These are phyloP conservation scores for Caenorhabditis elegans DNA, from an alignment of 1,140 invertebrate species.

Conservation along the genomic window DNA sequence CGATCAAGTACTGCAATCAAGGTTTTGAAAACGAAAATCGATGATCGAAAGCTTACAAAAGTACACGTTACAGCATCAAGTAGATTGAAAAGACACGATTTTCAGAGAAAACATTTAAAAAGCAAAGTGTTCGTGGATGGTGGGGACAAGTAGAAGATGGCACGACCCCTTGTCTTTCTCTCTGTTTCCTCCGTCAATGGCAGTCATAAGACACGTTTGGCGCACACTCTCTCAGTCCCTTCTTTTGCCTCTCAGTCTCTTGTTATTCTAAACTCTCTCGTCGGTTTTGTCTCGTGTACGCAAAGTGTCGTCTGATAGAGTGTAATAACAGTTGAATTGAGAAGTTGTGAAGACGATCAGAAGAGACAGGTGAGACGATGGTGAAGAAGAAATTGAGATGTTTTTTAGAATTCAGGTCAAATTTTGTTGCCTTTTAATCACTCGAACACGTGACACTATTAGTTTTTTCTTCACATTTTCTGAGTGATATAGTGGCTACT, in stretches of 20 bases:
- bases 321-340: not conserved
- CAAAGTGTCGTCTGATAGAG: conserved; percentile 14
- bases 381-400: too few relatives aligned
- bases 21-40: too few relatives aligned
- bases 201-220: conserved; percentile 28
- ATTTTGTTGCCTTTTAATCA: too few relatives aligned
- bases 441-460: too few relatives aligned
- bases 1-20: too few relatives aligned
- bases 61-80: too few relatives aligned
- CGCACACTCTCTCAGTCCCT: not conserved
- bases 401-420: too few relatives aligned
- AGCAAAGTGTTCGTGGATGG: not conserved
- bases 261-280: not conserved
- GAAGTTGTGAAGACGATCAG: not conserved
- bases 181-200: not conserved
- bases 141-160: not conserved
- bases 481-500: too few relatives aligned
- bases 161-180: not conserved
- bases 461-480: too few relatives aligned
- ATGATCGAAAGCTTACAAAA: too few relatives aligned
- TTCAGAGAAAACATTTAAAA: not conserved
- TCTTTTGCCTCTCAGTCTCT: not conserved
- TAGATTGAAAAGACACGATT: too few relatives aligned
- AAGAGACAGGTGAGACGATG: too few relatives aligned
- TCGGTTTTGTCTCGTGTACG: not conserved